A percentile compares a stretch with the other conserved stretches of the same genome.
These are phyloP conservation scores for Tinea trinotella DNA, from an alignment of 2,888 invertebrate genomes.

Conservation along the genomic window DNA sequence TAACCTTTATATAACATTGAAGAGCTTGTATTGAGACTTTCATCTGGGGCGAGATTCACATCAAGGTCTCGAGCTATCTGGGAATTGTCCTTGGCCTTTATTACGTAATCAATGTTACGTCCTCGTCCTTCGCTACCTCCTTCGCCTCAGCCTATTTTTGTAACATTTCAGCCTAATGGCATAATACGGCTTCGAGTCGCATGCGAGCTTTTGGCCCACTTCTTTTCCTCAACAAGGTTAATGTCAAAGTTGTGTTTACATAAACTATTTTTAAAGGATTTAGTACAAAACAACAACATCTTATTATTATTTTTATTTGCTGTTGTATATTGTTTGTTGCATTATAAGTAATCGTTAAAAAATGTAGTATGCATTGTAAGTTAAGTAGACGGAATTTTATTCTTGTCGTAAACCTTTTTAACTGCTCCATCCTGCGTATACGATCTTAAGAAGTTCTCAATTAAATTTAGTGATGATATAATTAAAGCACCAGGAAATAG, in stretches of 20 bases:
- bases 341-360: too few relatives aligned
- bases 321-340: too few relatives aligned
- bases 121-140: slow-evolving; percentile 27
- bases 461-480: slow-evolving; percentile 10
- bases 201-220: slow-evolving; percentile 14
- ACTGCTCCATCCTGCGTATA: neutral
- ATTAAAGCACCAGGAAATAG: slow-evolving; percentile 36
- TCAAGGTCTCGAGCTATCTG: slow-evolving; percentile 28
- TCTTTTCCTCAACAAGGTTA: slow-evolving; percentile 2
- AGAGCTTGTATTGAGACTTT: slow-evolving; percentile 31
- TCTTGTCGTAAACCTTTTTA: neutral
- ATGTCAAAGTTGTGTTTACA: slow-evolving; percentile 5
- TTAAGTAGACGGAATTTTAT: too few relatives aligned
- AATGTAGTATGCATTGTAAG: too few relatives aligned
- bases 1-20: slow-evolving; percentile 22
- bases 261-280: too few relatives aligned
- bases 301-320: too few relatives aligned
- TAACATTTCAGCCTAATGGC: slow-evolving; percentile 21
- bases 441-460: neutral
- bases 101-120: slow-evolving; percentile 26
- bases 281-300: too few relatives aligned
- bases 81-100: slow-evolving; percentile 43
- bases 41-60: slow-evolving; percentile 12
- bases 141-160: slow-evolving; percentile 30
- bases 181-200: slow-evolving; percentile 2